These are phyloP conservation scores for Watsonalla cultraria DNA, from an alignment of 2,888 invertebrate genomes.

Conservation along the genomic window DNA sequence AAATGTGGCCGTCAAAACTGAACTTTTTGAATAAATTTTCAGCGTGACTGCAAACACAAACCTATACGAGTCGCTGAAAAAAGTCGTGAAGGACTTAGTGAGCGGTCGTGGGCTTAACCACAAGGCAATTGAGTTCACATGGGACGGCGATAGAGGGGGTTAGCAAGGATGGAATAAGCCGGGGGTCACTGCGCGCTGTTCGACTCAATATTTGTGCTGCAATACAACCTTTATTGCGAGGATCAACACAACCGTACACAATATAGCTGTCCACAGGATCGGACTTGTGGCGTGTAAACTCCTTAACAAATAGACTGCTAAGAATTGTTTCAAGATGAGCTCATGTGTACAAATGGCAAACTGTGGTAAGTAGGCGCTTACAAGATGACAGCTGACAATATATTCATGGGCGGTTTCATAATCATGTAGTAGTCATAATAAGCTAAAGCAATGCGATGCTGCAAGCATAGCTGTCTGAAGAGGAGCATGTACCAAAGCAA, in stretches of 20 bases:
- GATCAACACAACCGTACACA: constrained; percentile 53
- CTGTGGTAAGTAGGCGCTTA: too few relatives aligned
- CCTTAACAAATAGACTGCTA: constrained; percentile 37
- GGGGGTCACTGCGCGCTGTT: constrained; percentile 52
- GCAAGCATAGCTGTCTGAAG: too few relatives aligned
- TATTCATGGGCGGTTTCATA: too few relatives aligned
- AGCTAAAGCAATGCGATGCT: too few relatives aligned
- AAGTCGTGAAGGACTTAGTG: constrained; percentile 25
- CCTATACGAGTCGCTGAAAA: constrained; percentile 20
- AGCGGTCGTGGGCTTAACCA: constrained; percentile 33
- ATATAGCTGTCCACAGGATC: constrained; percentile 41
- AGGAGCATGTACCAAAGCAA: too few relatives aligned
- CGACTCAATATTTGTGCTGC: constrained; percentile 67
- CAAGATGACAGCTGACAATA: too few relatives aligned
- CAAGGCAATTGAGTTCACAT: constrained; percentile 64
- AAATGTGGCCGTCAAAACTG: too few relatives aligned
- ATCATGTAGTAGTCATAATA: too few relatives aligned
- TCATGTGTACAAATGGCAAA: not conserved
- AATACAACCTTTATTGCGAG: constrained; percentile 68
- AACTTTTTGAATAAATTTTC: constrained; percentile 1
- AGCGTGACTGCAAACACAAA: constrained; percentile 20
- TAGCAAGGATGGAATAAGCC: constrained; percentile 62
- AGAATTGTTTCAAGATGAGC: not conserved
- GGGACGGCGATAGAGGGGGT: constrained; percentile 51
- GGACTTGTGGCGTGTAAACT: constrained; percentile 28